Conservation (phyloP, 2,888 invertebrate genomes). For the Sipha maydis region DNA sequence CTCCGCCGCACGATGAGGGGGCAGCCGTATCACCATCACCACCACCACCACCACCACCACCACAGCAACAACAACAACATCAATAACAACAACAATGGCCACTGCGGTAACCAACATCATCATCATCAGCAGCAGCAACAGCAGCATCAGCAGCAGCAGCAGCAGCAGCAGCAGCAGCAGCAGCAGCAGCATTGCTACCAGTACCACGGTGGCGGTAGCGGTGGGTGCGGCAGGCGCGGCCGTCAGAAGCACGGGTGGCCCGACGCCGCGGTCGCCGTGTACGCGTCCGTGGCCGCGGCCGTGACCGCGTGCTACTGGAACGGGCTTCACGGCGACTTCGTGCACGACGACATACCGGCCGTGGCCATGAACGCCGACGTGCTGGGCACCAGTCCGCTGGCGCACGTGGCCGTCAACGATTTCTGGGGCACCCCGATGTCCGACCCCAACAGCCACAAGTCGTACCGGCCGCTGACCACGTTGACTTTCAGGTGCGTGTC, state of each 20-base stretch:
- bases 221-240: slow-evolving; percentile 12
- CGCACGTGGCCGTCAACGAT: slow-evolving; percentile 78
- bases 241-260: slow-evolving; percentile 27
- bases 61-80: no score
- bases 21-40: slow-evolving; percentile 30
- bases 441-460: slow-evolving; percentile 85
- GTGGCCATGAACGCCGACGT: slow-evolving; percentile 85
- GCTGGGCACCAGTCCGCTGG: slow-evolving; percentile 74
- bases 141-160: slow-evolving; percentile 36
- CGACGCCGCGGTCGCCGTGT: slow-evolving; percentile 55
- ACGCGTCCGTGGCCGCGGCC: slow-evolving; percentile 60
- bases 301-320: slow-evolving; percentile 79
- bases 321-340: slow-evolving; percentile 82
- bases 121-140: no score
- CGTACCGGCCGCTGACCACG: slow-evolving; percentile 85
- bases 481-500: slow-evolving; percentile 82
- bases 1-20: slow-evolving; percentile 38
- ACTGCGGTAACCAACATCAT: neutral
- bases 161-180: slow-evolving; percentile 4
- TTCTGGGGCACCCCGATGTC: slow-evolving; percentile 92
- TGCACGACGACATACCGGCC: slow-evolving; percentile 89
- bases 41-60: neutral
- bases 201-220: neutral
- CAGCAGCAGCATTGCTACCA: slow-evolving; percentile 16
- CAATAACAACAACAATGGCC: slow-evolving; percentile 32